Conservation (phyloP, 2,888 invertebrate genomes). For the Clanis bilineata region DNA sequence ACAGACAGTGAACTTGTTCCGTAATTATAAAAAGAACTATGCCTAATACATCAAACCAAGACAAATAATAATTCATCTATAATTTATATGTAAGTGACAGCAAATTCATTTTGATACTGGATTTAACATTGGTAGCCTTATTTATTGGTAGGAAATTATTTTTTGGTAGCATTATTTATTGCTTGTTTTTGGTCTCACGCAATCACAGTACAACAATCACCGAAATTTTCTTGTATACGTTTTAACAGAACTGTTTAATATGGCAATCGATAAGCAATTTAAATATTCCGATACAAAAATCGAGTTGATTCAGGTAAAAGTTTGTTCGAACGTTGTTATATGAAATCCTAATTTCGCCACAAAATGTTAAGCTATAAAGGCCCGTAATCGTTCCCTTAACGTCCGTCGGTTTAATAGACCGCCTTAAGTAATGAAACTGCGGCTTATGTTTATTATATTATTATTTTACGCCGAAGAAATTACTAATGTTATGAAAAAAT, state of each 20-base stretch:
- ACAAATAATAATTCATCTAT: neutral
- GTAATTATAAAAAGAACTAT: neutral
- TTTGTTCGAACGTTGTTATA: slow-evolving; percentile 29
- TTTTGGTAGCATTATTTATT: slow-evolving; percentile 6
- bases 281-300: neutral
- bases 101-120: slow-evolving; percentile 10
- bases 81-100: neutral
- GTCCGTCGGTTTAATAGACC: slow-evolving; percentile 51
- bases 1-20: neutral
- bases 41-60: neutral
- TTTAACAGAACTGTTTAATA: slow-evolving; percentile 12
- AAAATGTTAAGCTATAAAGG: slow-evolving; percentile 44
- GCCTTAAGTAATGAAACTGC: slow-evolving; percentile 74
- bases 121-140: slow-evolving; percentile 5
- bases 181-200: neutral
- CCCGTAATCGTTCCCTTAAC: slow-evolving; percentile 50
- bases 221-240: slow-evolving; percentile 4
- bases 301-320: slow-evolving; percentile 24
- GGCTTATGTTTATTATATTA: slow-evolving; percentile 73
- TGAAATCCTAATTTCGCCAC: slow-evolving; percentile 42
- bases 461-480: slow-evolving; percentile 79
- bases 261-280: slow-evolving; percentile 13
- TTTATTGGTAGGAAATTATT: slow-evolving; percentile 3
- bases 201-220: slow-evolving; percentile 1
- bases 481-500: slow-evolving; percentile 78